phyloP scores from a whole-genome alignment of 1,140 invertebrate genomes.

The Calliopsis andreniformis region DNA sequence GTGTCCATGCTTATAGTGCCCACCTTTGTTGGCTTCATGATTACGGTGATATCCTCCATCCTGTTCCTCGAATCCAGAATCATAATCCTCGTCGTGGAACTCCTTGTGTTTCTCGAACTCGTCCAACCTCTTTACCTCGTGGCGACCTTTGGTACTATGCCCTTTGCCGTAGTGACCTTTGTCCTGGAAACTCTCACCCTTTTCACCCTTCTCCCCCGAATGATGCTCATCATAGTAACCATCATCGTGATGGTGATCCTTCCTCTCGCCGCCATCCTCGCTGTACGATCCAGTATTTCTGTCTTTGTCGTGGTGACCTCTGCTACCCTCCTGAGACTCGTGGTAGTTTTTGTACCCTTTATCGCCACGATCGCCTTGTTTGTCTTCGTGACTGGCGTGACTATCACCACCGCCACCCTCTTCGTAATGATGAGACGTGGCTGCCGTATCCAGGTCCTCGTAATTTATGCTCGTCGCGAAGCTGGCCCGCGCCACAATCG shows the following conservation, averaged over 20 bases:
- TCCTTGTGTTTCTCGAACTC: conserved; percentile 88
- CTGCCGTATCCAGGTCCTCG: conserved; percentile 42
- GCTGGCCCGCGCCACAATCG: conserved; percentile 21
- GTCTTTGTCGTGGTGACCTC: conserved; percentile 86
- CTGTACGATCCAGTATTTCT: conserved; percentile 84
- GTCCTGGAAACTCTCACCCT: conserved; percentile 85
- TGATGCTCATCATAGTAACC: conserved; percentile 85
- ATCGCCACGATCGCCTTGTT: conserved; percentile 78
- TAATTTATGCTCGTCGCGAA: conserved; percentile 47
- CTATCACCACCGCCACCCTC: conserved; percentile 83
- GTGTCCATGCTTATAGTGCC: conserved; percentile 78
- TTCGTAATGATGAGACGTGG: conserved; percentile 77
- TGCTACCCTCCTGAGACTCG: conserved; percentile 84
- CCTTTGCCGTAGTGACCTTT: conserved; percentile 86
- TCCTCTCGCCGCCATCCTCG: conserved; percentile 85
- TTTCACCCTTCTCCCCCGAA: conserved; percentile 83
- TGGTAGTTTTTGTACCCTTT: conserved; percentile 83
- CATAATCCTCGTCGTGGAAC: conserved; percentile 90
- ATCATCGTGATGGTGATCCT: conserved; percentile 85
- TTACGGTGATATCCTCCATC: conserved; percentile 89
- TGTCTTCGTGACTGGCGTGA: conserved; percentile 81
- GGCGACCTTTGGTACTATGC: conserved; percentile 85
- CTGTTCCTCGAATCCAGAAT: conserved; percentile 90
- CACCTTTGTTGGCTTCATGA: conserved; percentile 86
- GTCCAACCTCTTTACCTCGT: conserved; percentile 87